Conservation (phyloP, 2,113 vertebrate species). For the Kryptolebias marmoratus region DNA sequence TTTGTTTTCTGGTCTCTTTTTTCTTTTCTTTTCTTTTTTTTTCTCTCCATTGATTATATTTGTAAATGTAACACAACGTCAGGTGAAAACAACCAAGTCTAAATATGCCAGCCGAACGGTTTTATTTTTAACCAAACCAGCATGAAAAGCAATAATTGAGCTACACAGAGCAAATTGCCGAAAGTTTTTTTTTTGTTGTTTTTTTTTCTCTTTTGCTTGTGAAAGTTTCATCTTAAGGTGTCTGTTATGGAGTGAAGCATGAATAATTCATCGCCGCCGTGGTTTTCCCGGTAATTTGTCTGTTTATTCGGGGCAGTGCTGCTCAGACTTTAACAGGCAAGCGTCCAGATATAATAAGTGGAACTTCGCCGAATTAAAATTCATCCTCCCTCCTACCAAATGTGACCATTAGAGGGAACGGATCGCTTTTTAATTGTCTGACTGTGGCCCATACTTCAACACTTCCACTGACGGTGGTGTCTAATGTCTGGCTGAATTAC, state of each 20-base stretch:
- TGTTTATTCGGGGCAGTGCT: conserved; percentile 55
- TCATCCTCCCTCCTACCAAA: conserved; percentile 68
- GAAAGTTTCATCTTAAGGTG: conserved; percentile 38
- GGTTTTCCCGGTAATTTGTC: conserved; percentile 66
- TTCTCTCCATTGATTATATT: background rate
- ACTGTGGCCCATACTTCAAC: conserved; percentile 52
- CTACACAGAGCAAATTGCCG: background rate
- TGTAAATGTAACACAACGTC: background rate
- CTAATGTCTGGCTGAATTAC: conserved; percentile 53
- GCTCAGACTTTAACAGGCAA: conserved; percentile 57
- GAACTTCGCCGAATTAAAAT: conserved; percentile 74
- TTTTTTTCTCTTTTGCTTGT: background rate
- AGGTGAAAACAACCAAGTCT: background rate
- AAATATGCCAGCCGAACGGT: background rate
- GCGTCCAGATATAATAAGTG: conserved; percentile 66
- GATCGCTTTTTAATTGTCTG: conserved; percentile 72
- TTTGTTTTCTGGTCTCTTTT: too few relatives aligned
- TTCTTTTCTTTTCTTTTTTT: too few relatives aligned
- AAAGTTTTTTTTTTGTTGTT: conserved; percentile 19
- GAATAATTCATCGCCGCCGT: conserved; percentile 53
- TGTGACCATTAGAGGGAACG: conserved; percentile 60
- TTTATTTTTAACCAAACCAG: background rate
- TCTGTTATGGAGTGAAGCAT: conserved; percentile 31
- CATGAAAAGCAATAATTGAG: conserved; percentile 17
- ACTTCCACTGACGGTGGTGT: conserved; percentile 42